A percentile compares a stretch with the other conserved stretches of the same genome.
phyloP scores from a whole-genome alignment of 2,113 vertebrate genomes.

The Corapipo altera region DNA sequence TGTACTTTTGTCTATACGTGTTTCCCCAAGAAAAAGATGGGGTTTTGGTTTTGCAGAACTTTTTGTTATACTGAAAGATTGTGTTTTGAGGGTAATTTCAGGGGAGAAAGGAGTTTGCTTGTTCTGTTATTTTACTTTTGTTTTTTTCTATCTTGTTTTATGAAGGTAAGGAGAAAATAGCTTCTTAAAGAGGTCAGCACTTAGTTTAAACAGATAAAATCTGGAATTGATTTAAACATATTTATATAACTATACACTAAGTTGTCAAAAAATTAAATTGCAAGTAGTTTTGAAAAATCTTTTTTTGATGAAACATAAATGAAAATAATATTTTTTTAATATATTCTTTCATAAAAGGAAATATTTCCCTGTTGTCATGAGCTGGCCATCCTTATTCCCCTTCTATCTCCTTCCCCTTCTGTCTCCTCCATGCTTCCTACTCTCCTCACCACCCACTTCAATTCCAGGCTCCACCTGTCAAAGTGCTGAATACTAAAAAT shows the following conservation, averaged over 20 bases:
- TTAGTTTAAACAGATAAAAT: background rate
- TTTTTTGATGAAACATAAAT: background rate
- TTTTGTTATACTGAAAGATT: background rate
- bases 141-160: background rate
- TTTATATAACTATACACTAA: background rate
- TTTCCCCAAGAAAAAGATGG: background rate
- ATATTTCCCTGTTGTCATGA: background rate
- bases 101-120: background rate
- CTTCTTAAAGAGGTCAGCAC: background rate
- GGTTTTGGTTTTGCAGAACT: background rate
- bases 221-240: background rate
- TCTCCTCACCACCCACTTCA: background rate
- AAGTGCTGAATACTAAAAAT: background rate
- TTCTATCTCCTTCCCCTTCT: accelerated
- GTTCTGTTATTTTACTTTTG: background rate
- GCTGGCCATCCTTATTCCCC: background rate
- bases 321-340: background rate
- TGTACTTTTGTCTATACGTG: background rate
- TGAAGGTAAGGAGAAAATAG: background rate
- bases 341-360: background rate
- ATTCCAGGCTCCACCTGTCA: background rate
- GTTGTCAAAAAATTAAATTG: background rate
- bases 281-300: background rate
- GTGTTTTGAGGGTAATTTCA: background rate
- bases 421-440: background rate